Evolutionary conservation across 2,113 vertebrate species (phyloP).

Genomic region (Protobothrops mucrosquamatus): DNA sequence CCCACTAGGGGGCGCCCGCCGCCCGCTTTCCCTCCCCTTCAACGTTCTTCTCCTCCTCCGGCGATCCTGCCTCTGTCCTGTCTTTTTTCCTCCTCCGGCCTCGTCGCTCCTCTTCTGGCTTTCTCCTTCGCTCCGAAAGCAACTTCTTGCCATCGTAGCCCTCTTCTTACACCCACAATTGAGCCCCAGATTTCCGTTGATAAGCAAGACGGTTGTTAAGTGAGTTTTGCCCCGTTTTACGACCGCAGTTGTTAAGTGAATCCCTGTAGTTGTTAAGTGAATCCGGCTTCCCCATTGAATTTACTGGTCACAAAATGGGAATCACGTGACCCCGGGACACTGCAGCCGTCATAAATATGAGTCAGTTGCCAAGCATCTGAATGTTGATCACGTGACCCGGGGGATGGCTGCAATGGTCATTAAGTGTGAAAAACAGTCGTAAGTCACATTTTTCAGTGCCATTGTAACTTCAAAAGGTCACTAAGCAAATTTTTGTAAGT

Average conservation of each 20-base stretch:
- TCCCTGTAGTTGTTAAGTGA: background rate
- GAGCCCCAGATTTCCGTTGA: background rate
- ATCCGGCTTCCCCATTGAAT: background rate
- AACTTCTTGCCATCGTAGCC: background rate
- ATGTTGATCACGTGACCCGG: rapidly evolving
- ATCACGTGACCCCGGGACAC: rapidly evolving
- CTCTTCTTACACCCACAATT: background rate
- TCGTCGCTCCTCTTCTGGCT: no score
- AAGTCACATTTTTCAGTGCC: background rate
- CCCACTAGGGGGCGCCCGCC: background rate
- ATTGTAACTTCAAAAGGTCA: background rate
- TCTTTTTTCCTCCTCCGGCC: background rate
- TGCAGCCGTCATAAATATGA: background rate
- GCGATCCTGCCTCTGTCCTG: background rate
- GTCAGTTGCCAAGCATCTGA: background rate
- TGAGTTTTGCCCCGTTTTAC: no score
- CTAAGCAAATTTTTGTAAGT: background rate
- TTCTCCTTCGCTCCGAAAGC: background rate
- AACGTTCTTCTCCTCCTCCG: background rate
- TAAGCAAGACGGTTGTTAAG: background rate
- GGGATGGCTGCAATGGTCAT: background rate
- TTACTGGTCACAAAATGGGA: background rate
- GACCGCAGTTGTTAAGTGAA: no score
- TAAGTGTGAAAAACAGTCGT: background rate
- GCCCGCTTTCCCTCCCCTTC: background rate